Evolutionary conservation across 2,888 invertebrate genomes (phyloP).

Genomic region (Desoria tigrina): DNA sequence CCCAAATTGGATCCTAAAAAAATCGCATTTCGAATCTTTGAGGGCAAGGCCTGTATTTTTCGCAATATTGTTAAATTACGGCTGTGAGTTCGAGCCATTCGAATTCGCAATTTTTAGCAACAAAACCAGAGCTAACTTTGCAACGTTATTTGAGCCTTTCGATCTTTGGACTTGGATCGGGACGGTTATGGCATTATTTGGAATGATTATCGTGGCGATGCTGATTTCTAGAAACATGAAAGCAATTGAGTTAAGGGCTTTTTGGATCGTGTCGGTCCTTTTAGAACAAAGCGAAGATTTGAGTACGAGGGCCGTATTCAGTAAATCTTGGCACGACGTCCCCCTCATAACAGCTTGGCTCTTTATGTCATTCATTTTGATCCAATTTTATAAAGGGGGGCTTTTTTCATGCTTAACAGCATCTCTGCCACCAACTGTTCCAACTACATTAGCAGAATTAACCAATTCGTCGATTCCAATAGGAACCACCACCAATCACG

Average conservation of each 20-base stretch:
- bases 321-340: background rate
- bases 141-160: background rate
- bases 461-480: too few species aligned
- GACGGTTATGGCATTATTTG: background rate
- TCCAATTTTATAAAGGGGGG: slow-evolving; percentile 3
- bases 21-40: too few species aligned
- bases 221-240: background rate
- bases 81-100: background rate
- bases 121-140: background rate
- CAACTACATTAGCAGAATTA: background rate
- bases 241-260: background rate
- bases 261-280: background rate
- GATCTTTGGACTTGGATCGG: background rate
- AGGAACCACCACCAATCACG: background rate
- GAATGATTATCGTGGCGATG: background rate
- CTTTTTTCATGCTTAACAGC: slow-evolving; percentile 9
- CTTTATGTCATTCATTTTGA: background rate
- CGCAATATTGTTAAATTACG: background rate
- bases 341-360: background rate
- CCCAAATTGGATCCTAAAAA: background rate
- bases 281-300: background rate
- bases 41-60: too few species aligned
- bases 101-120: background rate
- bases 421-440: background rate
- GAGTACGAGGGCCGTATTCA: background rate